Evolutionary conservation across 2,113 vertebrate genomes (phyloP).

Genomic region (Ciconia boyciana): DNA sequence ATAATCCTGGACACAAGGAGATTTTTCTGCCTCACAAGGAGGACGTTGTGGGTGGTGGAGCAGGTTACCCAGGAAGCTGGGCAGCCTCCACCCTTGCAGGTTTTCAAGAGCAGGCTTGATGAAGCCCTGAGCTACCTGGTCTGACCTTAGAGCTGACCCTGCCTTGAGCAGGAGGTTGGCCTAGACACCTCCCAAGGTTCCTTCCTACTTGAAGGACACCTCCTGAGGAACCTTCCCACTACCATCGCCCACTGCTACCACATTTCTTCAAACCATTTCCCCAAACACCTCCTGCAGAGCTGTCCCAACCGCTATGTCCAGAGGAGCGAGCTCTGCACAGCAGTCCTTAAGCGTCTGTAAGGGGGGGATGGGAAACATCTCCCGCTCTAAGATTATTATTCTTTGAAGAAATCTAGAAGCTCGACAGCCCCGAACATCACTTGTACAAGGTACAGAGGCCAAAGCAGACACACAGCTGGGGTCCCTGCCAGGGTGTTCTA

Average conservation of each 20-base stretch:
- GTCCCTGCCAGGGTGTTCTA: not conserved
- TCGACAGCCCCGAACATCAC: not conserved
- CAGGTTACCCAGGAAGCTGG: not conserved
- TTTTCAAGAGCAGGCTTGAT: accelerated
- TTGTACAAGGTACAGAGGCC: not conserved
- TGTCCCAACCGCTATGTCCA: not conserved
- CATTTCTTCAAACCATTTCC: not conserved
- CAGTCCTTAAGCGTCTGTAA: accelerated
- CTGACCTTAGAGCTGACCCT: not conserved
- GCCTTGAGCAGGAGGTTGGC: not conserved
- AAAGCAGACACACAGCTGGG: not conserved
- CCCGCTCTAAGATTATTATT: accelerated
- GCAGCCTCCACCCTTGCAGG: not conserved
- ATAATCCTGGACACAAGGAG: accelerated
- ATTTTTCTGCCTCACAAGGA: accelerated
- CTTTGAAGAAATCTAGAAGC: not conserved
- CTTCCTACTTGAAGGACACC: not conserved
- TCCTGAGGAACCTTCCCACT: not conserved
- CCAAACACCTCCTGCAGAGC: accelerated
- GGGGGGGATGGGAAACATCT: not conserved
- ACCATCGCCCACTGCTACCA: not conserved
- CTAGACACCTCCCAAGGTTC: not conserved
- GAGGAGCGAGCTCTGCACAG: not conserved
- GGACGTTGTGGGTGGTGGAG: not conserved
- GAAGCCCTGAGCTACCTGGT: not conserved